Evolutionary conservation across 2,113 vertebrate genomes (phyloP).

Genomic region (Eurystomus gularis): DNA sequence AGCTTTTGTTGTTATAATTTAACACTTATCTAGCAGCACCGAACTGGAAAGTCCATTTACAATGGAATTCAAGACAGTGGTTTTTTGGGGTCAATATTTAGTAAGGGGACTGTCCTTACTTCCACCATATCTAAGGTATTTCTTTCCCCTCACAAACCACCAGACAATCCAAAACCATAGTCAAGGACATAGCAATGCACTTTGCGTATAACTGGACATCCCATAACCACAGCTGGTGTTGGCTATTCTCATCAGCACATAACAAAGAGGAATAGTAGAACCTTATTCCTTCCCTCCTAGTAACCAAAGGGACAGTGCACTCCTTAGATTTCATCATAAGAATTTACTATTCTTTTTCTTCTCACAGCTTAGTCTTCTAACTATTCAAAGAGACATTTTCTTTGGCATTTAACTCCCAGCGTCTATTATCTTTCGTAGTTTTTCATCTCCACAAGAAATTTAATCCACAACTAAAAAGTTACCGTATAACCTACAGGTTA

Average conservation of each 20-base stretch:
- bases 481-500: constrained; percentile 23
- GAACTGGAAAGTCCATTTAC: background rate
- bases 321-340: background rate
- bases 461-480: constrained; percentile 50
- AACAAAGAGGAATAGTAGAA: background rate
- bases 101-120: background rate
- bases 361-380: background rate
- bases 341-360: background rate
- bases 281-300: background rate
- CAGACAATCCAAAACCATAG: background rate
- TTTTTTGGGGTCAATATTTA: background rate
- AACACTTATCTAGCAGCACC: background rate
- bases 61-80: background rate
- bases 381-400: background rate
- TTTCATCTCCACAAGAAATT: background rate
- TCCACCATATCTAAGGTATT: background rate
- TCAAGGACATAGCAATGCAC: background rate
- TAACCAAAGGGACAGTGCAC: background rate
- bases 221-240: background rate
- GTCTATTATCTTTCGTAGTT: background rate
- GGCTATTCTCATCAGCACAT: background rate
- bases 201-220: background rate
- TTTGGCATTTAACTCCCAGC: background rate
- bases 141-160: background rate
- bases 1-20: background rate